phyloP scores from a whole-genome alignment of 2,888 invertebrate genomes.

The Aphidoletes aphidimyza region DNA sequence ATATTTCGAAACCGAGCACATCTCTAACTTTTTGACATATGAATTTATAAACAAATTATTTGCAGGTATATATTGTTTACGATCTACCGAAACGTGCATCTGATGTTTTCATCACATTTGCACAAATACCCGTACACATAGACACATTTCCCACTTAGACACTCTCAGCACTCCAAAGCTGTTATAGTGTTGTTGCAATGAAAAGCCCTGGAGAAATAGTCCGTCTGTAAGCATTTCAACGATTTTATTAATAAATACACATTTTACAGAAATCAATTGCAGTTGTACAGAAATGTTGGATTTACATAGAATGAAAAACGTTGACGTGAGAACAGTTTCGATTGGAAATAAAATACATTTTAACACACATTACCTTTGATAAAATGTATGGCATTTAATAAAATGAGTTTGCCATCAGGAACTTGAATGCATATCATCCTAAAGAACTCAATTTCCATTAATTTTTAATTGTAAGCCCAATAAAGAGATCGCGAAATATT shows the following conservation, averaged over 20 bases:
- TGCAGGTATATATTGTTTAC: constrained; percentile 10
- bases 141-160: too few relatives aligned
- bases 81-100: not conserved
- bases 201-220: not conserved
- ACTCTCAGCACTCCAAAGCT: not conserved
- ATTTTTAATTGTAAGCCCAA: too few relatives aligned
- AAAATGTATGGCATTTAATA: too few relatives aligned
- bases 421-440: too few relatives aligned
- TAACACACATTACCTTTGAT: too few relatives aligned
- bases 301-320: too few relatives aligned
- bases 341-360: too few relatives aligned
- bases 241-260: not conserved
- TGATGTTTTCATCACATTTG: constrained; percentile 25
- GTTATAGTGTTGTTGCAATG: not conserved
- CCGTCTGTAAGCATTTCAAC: constrained; percentile 12
- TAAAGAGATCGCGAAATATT: too few relatives aligned
- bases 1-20: not conserved
- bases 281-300: not conserved
- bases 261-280: constrained; percentile 11
- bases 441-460: too few relatives aligned
- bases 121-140: not conserved
- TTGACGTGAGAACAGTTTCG: not conserved
- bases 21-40: constrained; percentile 21
- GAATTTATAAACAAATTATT: constrained; percentile 43
- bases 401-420: too few relatives aligned